Conservation (phyloP, 2,888 invertebrate genomes). For the Tuta absoluta region DNA sequence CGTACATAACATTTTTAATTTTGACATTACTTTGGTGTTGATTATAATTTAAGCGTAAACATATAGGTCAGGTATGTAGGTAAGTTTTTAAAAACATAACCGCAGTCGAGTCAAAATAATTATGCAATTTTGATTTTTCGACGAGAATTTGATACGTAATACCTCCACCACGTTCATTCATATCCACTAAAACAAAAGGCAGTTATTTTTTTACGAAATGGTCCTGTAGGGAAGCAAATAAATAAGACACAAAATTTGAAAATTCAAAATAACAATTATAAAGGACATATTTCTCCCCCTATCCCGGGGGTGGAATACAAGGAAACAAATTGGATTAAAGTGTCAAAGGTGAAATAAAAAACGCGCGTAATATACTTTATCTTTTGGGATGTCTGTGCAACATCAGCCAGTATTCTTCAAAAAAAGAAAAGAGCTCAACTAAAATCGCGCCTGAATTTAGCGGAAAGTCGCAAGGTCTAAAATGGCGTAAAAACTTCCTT, state of each 20-base stretch:
- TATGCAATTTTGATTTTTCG: too few relatives aligned
- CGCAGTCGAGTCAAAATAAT: too few relatives aligned
- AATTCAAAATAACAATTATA: conserved; percentile 77
- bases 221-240: conserved; percentile 40
- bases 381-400: conserved; percentile 66
- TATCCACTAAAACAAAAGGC: conserved; percentile 14
- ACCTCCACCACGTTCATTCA: too few relatives aligned
- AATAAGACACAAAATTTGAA: conserved; percentile 57
- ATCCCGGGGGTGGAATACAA: conserved; percentile 72
- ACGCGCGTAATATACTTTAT: conserved; percentile 63
- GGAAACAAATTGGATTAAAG: conserved; percentile 80
- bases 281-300: conserved; percentile 69
- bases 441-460: conserved; percentile 28
- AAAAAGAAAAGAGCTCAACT: conserved; percentile 24
- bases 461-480: conserved; percentile 45
- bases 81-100: too few relatives aligned
- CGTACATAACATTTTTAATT: not conserved
- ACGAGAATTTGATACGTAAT: too few relatives aligned
- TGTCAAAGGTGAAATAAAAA: conserved; percentile 81
- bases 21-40: not conserved
- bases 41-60: too few relatives aligned
- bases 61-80: too few relatives aligned
- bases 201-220: conserved; percentile 12
- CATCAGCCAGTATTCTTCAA: conserved; percentile 51
- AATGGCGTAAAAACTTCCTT: conserved; percentile 44